Conservation (phyloP, 2,113 vertebrate species). For the Lampris incognitus region DNA sequence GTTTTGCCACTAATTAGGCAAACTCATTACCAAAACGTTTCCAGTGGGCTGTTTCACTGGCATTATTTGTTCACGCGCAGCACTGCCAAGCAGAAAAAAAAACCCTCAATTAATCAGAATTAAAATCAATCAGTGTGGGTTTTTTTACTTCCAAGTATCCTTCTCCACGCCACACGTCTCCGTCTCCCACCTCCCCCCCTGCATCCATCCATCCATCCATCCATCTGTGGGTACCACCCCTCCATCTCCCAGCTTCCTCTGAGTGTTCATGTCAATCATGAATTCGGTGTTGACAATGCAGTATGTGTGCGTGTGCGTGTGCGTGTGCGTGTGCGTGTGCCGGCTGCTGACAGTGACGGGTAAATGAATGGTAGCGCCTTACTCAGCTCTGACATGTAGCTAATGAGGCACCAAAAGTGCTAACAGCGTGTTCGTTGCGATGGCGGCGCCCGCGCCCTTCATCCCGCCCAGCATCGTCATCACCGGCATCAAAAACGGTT, state of each 20-base stretch:
- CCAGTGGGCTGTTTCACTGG: too few relatives aligned
- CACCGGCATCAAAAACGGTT: constrained; percentile 33
- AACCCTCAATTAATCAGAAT: too few relatives aligned
- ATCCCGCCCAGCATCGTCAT: constrained; percentile 37
- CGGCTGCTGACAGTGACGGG: constrained; percentile 48
- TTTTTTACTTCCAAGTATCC: too few relatives aligned
- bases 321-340: too few relatives aligned
- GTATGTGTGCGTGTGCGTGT: too few relatives aligned
- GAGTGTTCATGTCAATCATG: constrained; percentile 48
- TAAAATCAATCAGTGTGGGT: too few relatives aligned
- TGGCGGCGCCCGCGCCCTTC: constrained; percentile 12
- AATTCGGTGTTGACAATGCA: constrained; percentile 22
- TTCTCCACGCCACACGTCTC: not conserved
- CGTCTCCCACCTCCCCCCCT: constrained; percentile 23
- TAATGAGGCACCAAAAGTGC: constrained; percentile 51
- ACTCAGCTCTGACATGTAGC: constrained; percentile 38
- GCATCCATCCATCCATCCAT: constrained; percentile 38
- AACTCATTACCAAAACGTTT: too few relatives aligned
- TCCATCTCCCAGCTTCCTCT: constrained; percentile 20
- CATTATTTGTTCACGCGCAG: too few relatives aligned
- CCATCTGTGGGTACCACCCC: constrained; percentile 3
- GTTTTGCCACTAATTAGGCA: too few relatives aligned
- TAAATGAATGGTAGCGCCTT: constrained; percentile 56
- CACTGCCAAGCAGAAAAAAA: too few relatives aligned
- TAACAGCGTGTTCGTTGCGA: constrained; percentile 37